Evolutionary conservation across 2,113 vertebrate genomes (phyloP), one percentile per base, ranked within the genome.

Genomic region (Tamias sibiricus): DNA sequence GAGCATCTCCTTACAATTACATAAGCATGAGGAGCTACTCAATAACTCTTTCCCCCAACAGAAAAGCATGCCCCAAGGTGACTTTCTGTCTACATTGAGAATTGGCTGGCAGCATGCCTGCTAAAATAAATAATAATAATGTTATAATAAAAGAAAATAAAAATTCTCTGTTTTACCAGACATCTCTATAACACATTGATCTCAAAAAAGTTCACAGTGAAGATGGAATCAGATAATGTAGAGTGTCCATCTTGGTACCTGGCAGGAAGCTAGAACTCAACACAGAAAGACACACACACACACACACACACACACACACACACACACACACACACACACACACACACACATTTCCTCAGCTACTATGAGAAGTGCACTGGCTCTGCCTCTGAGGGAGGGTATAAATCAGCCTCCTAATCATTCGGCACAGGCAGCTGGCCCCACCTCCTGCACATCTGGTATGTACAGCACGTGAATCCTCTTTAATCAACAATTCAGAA

Each of bases 401-500:
- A 69, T 57, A 87, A 96, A 94, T 66, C 93, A 91, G 49, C 14
- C 49, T 80, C 30, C 47, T 95, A 54, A 76, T 79, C 90, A 87
- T 86, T 79, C 49, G 77, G 79, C 42, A 37, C 40, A 80, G 82
- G 71, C 90, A 77, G 71, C 64, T 28, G 1, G 77, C 86, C 42
- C 74, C 71, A 11, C 85, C 96, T 89, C 91, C 95, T 91, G 87
- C 95, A 93, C 90, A 93, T 96, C 97, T 97, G 95, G 95, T 76
- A 19, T 87, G 59, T 62, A 96, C 94, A 96, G 87, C 57, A 84
- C 40, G 66, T 32, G 88, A 95, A 94, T 95, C 77, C 30, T 97
- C 79, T 95, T 95, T 93, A 97, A 97, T 97, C 91, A 96, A 95
- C 94, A 94, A 91, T 88, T 91, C 74, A 89, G 86, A 97, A 89